Evolutionary conservation across 1,140 invertebrate genomes (phyloP), one percentile per base, ranked within the genome.

Genomic region (Trissolcus basalis): DNA sequence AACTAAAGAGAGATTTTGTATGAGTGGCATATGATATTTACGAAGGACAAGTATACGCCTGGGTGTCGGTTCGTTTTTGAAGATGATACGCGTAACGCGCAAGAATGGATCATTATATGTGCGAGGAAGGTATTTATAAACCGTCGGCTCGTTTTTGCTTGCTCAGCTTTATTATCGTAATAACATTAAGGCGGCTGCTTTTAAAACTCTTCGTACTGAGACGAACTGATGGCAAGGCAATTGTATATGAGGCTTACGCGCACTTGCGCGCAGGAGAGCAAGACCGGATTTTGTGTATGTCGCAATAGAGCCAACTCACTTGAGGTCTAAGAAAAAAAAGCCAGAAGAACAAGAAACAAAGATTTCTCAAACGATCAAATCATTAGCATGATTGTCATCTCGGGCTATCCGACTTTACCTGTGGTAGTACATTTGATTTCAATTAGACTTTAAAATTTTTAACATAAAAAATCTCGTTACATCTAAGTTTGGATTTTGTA

Each of bases 131-230:
- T 84, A 83, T 84, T 84, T 84, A 84, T 84, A 78, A 84, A 82
- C 78, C 65, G 71, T 56, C 70, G 79, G 75, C 63, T 76, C 74
- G 73, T 76, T 79, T 78, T 81, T 80, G 72, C 82, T 80, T 77
- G 80, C 73, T 82, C 79, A 77, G 78, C 82, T 83, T 85, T 85
- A 85, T 85, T 85, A 85, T 83, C 83, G 83, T 82, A 85, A 83
- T 85, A 83, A 83, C 79, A 85, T 85, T 85, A 83, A 80, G 80
- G 83, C 83, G 83, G 82, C 75, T 51, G 79, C 83, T 81, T 85
- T 83, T 85, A 81, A 83, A 81, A 77, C 79, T 80, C 78, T 70
- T 68, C 76, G 72, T 65, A 78, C 67, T 63, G 59, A 77, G 67
- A 73, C 76, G 76, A 73, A 59, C 69, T 58, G 75, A 78, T 73